Evolutionary conservation across 2,113 vertebrate genomes (phyloP).

Genomic region (Syngnathus typhle): DNA sequence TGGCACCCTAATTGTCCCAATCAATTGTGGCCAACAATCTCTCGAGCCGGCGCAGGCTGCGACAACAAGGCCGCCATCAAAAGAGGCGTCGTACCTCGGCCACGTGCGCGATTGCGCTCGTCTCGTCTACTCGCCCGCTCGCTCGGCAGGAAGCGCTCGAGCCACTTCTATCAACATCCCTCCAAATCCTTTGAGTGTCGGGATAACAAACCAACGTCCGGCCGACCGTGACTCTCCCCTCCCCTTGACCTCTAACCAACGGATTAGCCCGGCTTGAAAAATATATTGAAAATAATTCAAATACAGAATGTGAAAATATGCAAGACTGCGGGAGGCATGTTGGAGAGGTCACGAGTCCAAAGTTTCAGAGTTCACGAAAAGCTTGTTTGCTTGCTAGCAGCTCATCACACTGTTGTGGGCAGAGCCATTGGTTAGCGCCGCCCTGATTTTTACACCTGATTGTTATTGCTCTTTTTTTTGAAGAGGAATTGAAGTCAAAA

Average conservation of each 20-base stretch:
- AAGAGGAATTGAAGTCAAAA: too few relatives aligned
- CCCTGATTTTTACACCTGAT: too few relatives aligned
- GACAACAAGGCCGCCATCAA: conserved; percentile 94
- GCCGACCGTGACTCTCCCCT: conserved; percentile 24
- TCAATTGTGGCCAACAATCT: conserved; percentile 99
- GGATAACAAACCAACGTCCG: conserved; percentile 41
- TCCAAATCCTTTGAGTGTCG: conserved; percentile 33
- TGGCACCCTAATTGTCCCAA: conserved; percentile 99
- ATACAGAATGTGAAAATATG: not conserved
- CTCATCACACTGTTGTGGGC: too few relatives aligned
- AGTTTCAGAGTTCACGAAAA: conserved; percentile 30
- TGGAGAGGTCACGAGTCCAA: conserved; percentile 38
- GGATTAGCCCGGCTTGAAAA: conserved; percentile 40
- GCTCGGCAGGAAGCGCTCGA: conserved; percentile 28
- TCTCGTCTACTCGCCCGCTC: conserved; percentile 56
- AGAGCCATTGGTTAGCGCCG: too few relatives aligned
- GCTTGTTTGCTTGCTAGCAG: conserved; percentile 2
- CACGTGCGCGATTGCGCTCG: not conserved
- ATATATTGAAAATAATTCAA: conserved; percentile 31
- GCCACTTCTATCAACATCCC: conserved; percentile 24
- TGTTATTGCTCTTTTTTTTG: too few relatives aligned
- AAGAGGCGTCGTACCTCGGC: conserved; percentile 72
- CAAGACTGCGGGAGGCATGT: conserved; percentile 28
- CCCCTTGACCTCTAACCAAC: conserved; percentile 37
- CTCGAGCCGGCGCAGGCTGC: conserved; percentile 91